A percentile compares a stretch with the other conserved stretches of the same genome.
Conservation (phyloP, 2,113 vertebrate species). For the Hypanus sabinus region DNA sequence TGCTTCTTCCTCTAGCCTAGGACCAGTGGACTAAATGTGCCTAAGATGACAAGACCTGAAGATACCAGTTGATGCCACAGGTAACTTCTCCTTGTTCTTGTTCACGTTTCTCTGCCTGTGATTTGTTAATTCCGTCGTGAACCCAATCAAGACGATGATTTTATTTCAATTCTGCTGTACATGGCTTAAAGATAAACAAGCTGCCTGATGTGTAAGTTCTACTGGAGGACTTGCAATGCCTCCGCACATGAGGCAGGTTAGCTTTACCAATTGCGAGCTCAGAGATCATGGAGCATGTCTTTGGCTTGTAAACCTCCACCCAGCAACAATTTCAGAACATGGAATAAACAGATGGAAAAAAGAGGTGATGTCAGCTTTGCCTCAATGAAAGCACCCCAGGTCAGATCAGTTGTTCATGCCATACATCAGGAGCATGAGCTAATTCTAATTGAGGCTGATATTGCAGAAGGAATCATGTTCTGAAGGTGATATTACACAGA, state of each 20-base stretch:
- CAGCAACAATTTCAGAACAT: neutral
- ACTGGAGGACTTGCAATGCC: neutral
- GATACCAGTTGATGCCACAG: neutral
- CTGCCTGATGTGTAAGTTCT: neutral
- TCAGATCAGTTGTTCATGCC: neutral
- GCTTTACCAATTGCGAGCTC: neutral
- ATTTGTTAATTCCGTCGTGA: neutral
- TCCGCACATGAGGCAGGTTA: neutral
- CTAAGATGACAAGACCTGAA: neutral
- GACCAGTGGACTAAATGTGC: neutral
- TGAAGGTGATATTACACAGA: neutral
- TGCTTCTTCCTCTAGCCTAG: too few species aligned
- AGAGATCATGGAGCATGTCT: neutral
- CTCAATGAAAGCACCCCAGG: neutral
- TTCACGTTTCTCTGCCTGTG: neutral
- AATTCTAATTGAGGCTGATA: neutral
- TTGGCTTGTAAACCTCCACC: neutral
- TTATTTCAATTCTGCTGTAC: neutral
- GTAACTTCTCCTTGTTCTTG: neutral
- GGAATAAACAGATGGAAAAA: neutral
- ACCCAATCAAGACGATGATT: neutral
- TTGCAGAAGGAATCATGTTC: neutral
- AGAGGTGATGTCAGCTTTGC: neutral
- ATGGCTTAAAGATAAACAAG: neutral
- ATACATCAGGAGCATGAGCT: neutral